phyloP scores from a whole-genome alignment of 2,797 vertebrate species.

The Luscinia megarhynchos region DNA sequence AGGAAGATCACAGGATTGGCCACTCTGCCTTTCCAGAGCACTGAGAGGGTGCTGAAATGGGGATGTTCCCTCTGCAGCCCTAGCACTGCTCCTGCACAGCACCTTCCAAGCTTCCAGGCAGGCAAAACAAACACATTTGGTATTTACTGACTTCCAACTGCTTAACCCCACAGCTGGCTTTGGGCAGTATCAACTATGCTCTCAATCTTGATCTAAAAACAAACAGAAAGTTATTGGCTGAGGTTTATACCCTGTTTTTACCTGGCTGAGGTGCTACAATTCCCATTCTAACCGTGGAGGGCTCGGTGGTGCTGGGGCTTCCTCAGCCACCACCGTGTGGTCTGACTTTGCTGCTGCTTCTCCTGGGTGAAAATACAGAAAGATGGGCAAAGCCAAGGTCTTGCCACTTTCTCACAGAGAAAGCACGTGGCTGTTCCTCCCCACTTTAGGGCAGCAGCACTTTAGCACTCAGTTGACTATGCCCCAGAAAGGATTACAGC shows the following conservation, averaged over 20 bases:
- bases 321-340: background rate
- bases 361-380: background rate
- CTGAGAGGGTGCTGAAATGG: background rate
- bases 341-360: background rate
- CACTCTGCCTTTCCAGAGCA: background rate
- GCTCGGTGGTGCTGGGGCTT: background rate
- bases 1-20: background rate
- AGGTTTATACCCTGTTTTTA: slow-evolving; percentile 62
- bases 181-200: background rate
- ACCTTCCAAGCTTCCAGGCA: background rate
- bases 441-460: background rate
- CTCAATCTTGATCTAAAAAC: background rate
- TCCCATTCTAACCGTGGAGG: background rate
- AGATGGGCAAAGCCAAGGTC: background rate
- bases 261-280: slow-evolving; percentile 47
- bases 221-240: slow-evolving; percentile 22
- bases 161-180: background rate
- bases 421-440: slow-evolving; percentile 15
- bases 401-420: slow-evolving; percentile 70
- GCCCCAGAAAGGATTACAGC: background rate
- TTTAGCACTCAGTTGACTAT: background rate
- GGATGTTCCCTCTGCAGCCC: background rate
- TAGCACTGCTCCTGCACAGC: background rate
- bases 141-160: background rate
- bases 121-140: background rate